A percentile compares a stretch with the other conserved stretches of the same genome.
Evolutionary conservation across 92 coral and sea anemone genomes (phyloP).

Genomic region (Hydrozoanthus gracilis): DNA sequence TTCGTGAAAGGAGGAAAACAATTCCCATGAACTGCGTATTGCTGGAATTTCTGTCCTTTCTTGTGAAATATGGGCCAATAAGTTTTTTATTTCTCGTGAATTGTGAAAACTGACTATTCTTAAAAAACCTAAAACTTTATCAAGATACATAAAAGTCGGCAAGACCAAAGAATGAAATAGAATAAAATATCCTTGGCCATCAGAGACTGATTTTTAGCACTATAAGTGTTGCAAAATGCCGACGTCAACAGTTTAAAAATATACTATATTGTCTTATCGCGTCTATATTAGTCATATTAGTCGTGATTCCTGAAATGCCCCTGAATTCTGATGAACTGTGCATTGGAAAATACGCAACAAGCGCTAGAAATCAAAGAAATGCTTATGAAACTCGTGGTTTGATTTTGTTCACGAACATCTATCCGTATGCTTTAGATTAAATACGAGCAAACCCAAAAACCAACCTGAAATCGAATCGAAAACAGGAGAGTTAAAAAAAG

Average conservation of each 20-base stretch:
- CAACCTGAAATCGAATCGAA: not conserved
- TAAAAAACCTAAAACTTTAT: not conserved
- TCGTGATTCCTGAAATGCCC: conserved; percentile 9
- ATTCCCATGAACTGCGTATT: not conserved
- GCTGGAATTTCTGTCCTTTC: not conserved
- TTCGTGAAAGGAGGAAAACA: not conserved
- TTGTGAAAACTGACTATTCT: not conserved
- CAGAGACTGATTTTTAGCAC: conserved; percentile 5
- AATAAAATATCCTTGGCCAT: not conserved
- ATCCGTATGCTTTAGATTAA: not conserved
- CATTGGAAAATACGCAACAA: not conserved
- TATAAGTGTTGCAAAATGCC: conserved; percentile 1
- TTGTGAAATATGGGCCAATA: not conserved
- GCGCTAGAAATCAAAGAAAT: not conserved
- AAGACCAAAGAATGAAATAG: no score
- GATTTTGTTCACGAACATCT: not conserved
- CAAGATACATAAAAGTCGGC: no score
- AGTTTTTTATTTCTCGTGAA: not conserved
- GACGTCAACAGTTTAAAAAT: not conserved
- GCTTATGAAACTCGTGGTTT: conserved; percentile 4
- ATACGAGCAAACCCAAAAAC: not conserved
- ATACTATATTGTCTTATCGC: not conserved
- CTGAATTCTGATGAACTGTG: not conserved
- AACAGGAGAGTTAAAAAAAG: no score
- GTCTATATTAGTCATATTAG: not conserved